Evolutionary conservation across 2,888 invertebrate species (phyloP), one percentile per base, ranked within the genome.

Genomic region (Venustoraphidia nigricollis): DNA sequence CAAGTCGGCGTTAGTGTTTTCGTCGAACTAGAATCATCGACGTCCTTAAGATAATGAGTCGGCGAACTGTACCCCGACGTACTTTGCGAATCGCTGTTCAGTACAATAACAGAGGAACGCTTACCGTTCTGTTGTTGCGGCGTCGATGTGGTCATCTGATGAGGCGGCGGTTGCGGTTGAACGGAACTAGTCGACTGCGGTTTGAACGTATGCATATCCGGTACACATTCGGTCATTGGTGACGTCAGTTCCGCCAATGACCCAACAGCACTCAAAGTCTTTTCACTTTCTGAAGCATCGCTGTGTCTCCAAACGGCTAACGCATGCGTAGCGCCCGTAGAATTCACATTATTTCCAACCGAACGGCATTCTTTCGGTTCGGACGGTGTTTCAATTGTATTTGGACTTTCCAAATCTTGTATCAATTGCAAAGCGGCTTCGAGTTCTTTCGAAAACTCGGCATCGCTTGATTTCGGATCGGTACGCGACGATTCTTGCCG

Each of bases 41-140:
- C 13, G 10, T 37, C 36, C 13, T 46, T 46, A n/a, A 34, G 13
- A 9, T 34, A 34, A 49, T 63, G 65, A 47, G 66, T 65, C 47
- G 70, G 70, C 49, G 70, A 70, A 55, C 69, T 69, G 58, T 70
- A 70, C 47, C 70, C 70, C 34, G 70, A 70, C 42, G 69, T 69
- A 59, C 69, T 69, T 59, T 68, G 67, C 53, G 69, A 68, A 54
- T 67, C 65, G 53, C 55, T 56, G 53, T 62, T 62, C 53, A 37
- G 48, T 54, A 67, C 62, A 55, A 66, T 60, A 55, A 62, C 59
- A 41, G 53, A 52, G 17, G 49, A 49, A 37, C 49, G 44, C 58
- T 58, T 57, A 57, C 56, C 56, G 46, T 53, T 52, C 36, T 43
- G 48, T 44, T 44, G 37, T 41, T 44, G 50, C 36, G 39, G 36